Evolutionary conservation across 1,140 invertebrate genomes (phyloP).

Genomic region (Penaeus indicus): DNA sequence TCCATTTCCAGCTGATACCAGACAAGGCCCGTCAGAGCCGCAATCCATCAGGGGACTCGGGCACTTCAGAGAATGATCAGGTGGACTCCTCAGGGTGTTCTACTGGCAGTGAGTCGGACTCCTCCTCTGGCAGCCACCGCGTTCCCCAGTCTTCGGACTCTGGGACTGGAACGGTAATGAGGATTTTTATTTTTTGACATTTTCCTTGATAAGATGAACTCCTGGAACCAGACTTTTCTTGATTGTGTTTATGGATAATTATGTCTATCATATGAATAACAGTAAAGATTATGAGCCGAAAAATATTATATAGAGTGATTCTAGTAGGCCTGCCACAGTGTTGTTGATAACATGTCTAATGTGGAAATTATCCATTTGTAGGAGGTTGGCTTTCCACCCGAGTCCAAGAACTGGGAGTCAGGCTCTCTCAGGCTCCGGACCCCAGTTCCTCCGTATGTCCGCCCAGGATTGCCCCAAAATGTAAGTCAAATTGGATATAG

Average conservation of each 20-base stretch:
- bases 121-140: slow-evolving; percentile 45
- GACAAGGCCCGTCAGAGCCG: slow-evolving; percentile 36
- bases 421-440: slow-evolving; percentile 24
- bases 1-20: slow-evolving; percentile 39
- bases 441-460: slow-evolving; percentile 39
- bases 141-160: slow-evolving; percentile 49
- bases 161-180: slow-evolving; percentile 50
- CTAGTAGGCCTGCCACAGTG: background rate
- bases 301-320: too few relatives aligned
- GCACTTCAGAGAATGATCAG: slow-evolving; percentile 47
- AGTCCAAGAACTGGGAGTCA: slow-evolving; percentile 23
- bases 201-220: too few relatives aligned
- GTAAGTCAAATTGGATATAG: background rate
- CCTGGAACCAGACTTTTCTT: background rate
- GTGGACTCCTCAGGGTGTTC: slow-evolving; percentile 54
- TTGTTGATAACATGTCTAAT: background rate
- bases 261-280: too few relatives aligned
- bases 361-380: background rate
- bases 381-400: slow-evolving; percentile 37
- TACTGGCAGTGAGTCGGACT: slow-evolving; percentile 49
- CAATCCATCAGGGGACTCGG: slow-evolving; percentile 51
- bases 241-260: too few relatives aligned
- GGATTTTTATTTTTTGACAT: background rate
- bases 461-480: slow-evolving; percentile 30
- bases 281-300: too few relatives aligned